These are phyloP conservation scores for Alitta virens DNA, from an alignment of 2,888 invertebrate species.

Conservation along the genomic window DNA sequence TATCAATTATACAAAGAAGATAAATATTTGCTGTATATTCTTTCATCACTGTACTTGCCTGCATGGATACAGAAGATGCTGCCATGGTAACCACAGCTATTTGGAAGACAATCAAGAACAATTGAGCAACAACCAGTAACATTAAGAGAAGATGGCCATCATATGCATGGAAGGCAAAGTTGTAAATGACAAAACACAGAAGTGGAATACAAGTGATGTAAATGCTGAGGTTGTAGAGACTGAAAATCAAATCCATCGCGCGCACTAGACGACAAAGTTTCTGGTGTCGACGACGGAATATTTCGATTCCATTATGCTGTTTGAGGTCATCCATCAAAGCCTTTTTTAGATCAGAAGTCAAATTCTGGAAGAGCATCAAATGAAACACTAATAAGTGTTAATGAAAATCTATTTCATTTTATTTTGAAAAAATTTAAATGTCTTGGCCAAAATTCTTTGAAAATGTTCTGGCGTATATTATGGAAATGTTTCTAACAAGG, in stretches of 20 bases:
- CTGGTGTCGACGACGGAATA: conserved; percentile 10
- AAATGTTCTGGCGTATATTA: too few species aligned
- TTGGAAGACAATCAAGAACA: conserved; percentile 3
- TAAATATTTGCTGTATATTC: too few species aligned
- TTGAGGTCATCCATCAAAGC: neutral
- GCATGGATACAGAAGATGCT: neutral
- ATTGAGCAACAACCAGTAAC: conserved; percentile 2
- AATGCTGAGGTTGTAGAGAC: conserved; percentile 11
- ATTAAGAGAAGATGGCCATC: neutral
- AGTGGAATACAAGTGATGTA: conserved; percentile 11
- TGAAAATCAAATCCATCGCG: conserved; percentile 4
- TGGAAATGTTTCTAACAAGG: too few species aligned
- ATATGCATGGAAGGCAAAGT: conserved; percentile 9
- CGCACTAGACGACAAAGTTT: conserved; percentile 2
- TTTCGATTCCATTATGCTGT: conserved; percentile 1
- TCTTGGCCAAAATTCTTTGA: too few species aligned
- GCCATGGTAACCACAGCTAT: conserved; percentile 5
- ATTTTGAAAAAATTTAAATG: too few species aligned
- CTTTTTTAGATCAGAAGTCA: neutral
- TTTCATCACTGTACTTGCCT: neutral
- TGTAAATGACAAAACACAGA: conserved; percentile 13
- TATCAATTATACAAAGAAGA: too few species aligned
- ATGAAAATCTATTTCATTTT: too few species aligned
- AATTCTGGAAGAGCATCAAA: too few species aligned
- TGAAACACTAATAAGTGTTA: too few species aligned